Base-by-base conservation (phyloP, 2,113 vertebrate species). In the Xyrauchen texanus region DNA sequence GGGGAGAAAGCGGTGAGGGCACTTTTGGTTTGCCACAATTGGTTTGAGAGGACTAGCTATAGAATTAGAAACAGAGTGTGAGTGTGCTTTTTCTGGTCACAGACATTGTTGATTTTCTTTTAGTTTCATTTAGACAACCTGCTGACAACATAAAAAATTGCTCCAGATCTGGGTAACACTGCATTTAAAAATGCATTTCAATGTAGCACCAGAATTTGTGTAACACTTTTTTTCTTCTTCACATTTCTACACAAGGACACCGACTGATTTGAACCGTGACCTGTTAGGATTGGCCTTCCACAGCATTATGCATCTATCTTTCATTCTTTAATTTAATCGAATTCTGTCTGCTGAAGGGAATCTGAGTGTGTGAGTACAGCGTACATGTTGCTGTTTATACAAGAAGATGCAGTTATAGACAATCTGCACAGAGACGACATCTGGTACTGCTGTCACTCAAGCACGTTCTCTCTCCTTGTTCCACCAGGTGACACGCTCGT, bases 371-470 rank as follows among this genome's bases (percentile, higher is more conserved):
- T 72, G 69, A 76, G 34, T 55, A 45, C 21, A 15, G 63, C 58
- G 42, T 84, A 58, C 66, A 67, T 47, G 76, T 76, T 76, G 71
- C 73, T 76, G 76, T 81, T 84, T 81, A 82, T 82, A 76, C 67
- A 63, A 60, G 42, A 46, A 49, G 78, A 79, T 71, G 47, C 76
- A 72, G 80, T 44, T 73, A 66, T 75, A 76, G 80, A 81, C 79
- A 81, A 73, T 58, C 78, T 80, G 78, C 70, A 73, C 62, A 4
- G 70, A 84, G 80, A 78, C 70, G 66, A 68, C 83, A 84, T 79
- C 83, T 84, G 83, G 70, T 82, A 68, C 15, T 13, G 47, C 80
- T 84, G 83, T 82, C 83, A 84, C 65, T 84, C 83, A 84, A 79
- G 67, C 2, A 12, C 76, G 70, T 53, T 75, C 44, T 61, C 76